phyloP scores from a whole-genome alignment of 2,888 invertebrate genomes.

The Scaptomyza flava region DNA sequence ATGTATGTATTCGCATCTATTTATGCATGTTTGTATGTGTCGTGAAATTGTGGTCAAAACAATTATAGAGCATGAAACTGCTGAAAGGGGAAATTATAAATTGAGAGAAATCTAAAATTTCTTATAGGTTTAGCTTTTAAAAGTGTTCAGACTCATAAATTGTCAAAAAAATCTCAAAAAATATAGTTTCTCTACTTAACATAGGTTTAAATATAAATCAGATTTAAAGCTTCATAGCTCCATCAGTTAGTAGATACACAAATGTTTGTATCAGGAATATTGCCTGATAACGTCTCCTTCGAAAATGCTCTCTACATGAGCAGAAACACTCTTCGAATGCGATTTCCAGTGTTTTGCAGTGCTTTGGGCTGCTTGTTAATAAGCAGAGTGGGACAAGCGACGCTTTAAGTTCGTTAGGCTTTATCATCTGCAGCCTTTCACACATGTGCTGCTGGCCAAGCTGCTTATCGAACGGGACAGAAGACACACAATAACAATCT shows the following conservation, averaged over 20 bases:
- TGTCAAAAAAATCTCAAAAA: neutral
- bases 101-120: neutral
- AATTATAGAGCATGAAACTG: neutral
- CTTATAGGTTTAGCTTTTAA: neutral
- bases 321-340: neutral
- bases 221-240: neutral
- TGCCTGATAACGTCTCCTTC: neutral
- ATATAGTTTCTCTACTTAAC: neutral
- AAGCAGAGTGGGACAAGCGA: neutral
- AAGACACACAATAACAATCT: neutral
- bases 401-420: neutral
- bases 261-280: too few relatives aligned
- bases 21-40: neutral
- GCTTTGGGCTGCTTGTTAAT: conserved; percentile 8
- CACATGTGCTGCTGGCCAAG: conserved; percentile 32
- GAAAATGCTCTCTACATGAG: neutral
- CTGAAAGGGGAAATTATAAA: neutral
- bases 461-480: conserved; percentile 32
- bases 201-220: neutral
- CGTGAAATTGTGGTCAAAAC: neutral
- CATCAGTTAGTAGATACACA: neutral
- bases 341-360: neutral
- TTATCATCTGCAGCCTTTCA: conserved; percentile 23
- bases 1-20: conserved; percentile 1
- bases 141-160: neutral